Evolutionary conservation across 30 jellyfish, hydroid and myxozoan species (phyloP), one percentile per base, ranked within the genome.

Genomic region (Clytia hemisphaerica): DNA sequence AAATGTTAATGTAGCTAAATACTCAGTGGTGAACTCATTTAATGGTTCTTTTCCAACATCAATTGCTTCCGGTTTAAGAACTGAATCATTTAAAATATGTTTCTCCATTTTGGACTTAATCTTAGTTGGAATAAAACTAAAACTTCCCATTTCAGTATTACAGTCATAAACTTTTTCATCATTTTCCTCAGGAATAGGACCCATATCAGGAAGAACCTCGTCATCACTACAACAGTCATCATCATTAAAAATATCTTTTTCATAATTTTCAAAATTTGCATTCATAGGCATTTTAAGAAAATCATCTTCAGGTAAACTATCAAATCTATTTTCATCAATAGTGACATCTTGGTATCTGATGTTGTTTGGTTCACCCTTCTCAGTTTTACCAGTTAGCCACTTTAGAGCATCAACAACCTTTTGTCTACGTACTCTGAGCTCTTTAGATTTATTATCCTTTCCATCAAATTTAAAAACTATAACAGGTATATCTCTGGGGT

Each of bases 401-500:
- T 36, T 50, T 35, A 78, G 45, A 31, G 83, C 83, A 19, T 28
- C 31, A 14, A 33, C 47, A 26, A 64, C 83, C 34, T 19, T 63
- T 36, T 63, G 50, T 27, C 72, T 46, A 27, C 80, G 61, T 10
- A 75, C 73, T 26, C 25, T 26, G 31, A 75, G 62, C 15, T 33
- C 60, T 26, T 26, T 33, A 57, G 72, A 22, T 4, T 75, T 36
- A 18, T 37, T 16, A 45, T 64, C 38, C 21, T 75, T 29, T 7
- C 79, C 79, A 21, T 25, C 27, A 25, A 75, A 33, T 32, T 38
- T 36, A 24, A 75, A 27, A 45, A 75, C 72, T 55, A n/a, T n/a
- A n/a, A n/a, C n/a, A n/a, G 88, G 73, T 46, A 75, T 53, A 36
- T 75, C 88, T n/a, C 47, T 59, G 15, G 79, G 72, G 22, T 71